phyloP scores from a whole-genome alignment of 2,797 vertebrate genomes.

The Echiichthys vipera region DNA sequence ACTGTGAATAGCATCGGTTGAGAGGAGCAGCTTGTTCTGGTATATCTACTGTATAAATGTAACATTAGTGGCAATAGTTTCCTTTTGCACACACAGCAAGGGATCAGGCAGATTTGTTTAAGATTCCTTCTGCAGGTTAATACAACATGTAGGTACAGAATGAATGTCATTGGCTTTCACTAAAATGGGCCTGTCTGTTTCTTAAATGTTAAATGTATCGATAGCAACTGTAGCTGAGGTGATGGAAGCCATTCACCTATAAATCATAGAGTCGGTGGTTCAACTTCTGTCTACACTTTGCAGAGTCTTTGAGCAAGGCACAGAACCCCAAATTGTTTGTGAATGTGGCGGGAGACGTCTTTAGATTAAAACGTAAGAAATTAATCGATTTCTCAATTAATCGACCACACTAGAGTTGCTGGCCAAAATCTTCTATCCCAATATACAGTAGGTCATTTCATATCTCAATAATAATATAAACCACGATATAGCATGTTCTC shows the following conservation, averaged over 20 bases:
- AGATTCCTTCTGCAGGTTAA: not conserved
- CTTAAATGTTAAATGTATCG: not conserved
- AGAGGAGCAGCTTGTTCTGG: not conserved
- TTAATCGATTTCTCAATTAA: not conserved
- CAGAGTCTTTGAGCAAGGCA: not conserved
- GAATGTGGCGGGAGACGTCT: not conserved
- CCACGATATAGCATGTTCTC: no score
- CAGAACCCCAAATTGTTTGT: not conserved
- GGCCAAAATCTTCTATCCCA: no score
- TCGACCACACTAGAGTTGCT: no score
- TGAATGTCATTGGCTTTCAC: not conserved
- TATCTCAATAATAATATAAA: no score
- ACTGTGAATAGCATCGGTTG: not conserved
- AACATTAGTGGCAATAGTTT: not conserved
- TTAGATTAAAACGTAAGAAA: not conserved
- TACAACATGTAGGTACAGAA: not conserved
- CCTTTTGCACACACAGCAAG: not conserved
- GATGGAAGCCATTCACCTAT: not conserved
- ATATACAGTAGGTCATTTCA: no score
- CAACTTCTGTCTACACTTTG: not conserved
- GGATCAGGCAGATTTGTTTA: not conserved
- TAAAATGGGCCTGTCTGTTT: not conserved
- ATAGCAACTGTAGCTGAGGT: not conserved
- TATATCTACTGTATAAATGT: not conserved
- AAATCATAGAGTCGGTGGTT: not conserved